Evolutionary conservation across 2,888 invertebrate species (phyloP), one percentile per base, ranked within the genome.

Genomic region (Pilophorus perplexus): DNA sequence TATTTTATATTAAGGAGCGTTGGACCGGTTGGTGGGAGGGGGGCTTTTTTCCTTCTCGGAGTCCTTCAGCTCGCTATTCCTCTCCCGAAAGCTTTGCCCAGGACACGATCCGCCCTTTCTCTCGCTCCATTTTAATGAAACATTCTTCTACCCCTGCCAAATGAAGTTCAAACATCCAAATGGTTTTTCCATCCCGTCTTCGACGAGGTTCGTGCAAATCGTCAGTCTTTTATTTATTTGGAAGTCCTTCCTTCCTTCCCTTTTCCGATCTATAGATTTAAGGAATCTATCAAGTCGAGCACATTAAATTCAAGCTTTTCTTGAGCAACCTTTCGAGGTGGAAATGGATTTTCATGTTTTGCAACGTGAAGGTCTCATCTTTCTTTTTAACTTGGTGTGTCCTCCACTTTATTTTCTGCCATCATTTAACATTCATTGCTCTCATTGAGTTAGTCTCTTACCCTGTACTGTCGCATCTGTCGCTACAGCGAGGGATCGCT

Each of bases 91-190:
- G 27, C 27, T 5, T 28, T 14, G 14, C n/a, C 55, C 38, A 28
- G 22, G 23, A 23, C 55, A 8, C 22, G 22, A 22, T n/a, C n/a
- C n/a, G 38, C 33, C 38, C 10, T 12, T 5, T 38, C 22, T 25
- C 28, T 14, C 33, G 16, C 18, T 23, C 38, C 33, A 16, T 44
- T 62, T 46, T 62, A 62, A 62, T 62, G 62, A 62, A 62, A 62
- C 62, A 62, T 62, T 62, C 62, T 48, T 62, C 62, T n/a, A n/a
- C 28, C 14, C 22, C 20, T 59, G 38, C 28, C 62, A 59, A 62
- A 62, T 62, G 62, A 62, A 62, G 62, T 62, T 62, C 62, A 48
- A 62, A 62, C 46, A 44, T 62, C 62, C 55, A 52, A 52, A 25
- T 28, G 52, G n/a, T n/a, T 28, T 52, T 52, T 52, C 33, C 52